Conservation (phyloP, 2,888 invertebrate species). For the Tillus elongatus region DNA sequence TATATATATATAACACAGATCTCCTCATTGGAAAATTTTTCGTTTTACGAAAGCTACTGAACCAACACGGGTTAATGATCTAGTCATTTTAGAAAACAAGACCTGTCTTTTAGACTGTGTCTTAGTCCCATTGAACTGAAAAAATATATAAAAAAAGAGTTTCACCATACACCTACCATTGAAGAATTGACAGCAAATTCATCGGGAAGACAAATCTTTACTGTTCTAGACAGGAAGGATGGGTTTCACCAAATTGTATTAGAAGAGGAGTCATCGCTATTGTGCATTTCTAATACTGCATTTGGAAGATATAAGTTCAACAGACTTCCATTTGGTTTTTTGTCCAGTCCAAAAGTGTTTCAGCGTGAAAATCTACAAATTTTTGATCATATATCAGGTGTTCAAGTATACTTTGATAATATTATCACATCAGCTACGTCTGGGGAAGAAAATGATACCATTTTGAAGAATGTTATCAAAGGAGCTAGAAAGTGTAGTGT, state of each 20-base stretch:
- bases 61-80: too few relatives aligned
- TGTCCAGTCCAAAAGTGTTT: slow-evolving; percentile 24
- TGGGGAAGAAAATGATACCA: slow-evolving; percentile 12
- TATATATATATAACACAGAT: too few relatives aligned
- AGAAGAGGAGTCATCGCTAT: slow-evolving; percentile 22
- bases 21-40: too few relatives aligned
- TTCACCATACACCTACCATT: too few relatives aligned
- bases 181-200: slow-evolving; percentile 26
- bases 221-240: slow-evolving; percentile 25
- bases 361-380: too few relatives aligned
- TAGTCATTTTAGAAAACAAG: too few relatives aligned
- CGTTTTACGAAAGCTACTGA: too few relatives aligned
- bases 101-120: too few relatives aligned
- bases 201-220: slow-evolving; percentile 23
- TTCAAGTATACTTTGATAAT: slow-evolving; percentile 12
- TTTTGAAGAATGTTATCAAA: slow-evolving; percentile 7
- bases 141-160: too few relatives aligned
- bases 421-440: slow-evolving; percentile 15
- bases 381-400: too few relatives aligned
- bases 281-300: slow-evolving; percentile 26
- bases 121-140: too few relatives aligned
- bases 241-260: too few relatives aligned
- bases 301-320: slow-evolving; percentile 26
- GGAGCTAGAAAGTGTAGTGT: slow-evolving; percentile 7
- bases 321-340: slow-evolving; percentile 25